phyloP scores from a whole-genome alignment of 2,797 vertebrate species.

The Chiloscyllium punctatum region DNA sequence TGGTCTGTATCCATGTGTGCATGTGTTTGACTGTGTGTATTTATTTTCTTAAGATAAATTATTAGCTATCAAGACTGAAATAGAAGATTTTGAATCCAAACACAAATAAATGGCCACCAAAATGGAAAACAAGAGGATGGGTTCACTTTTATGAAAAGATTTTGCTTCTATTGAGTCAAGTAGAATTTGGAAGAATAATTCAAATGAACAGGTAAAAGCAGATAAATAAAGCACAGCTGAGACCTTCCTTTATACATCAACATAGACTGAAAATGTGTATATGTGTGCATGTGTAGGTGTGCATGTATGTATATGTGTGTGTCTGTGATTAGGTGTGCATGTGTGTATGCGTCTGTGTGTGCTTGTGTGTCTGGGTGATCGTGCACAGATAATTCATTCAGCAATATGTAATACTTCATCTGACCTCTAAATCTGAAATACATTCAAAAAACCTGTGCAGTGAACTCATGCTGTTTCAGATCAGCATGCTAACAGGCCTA shows the following conservation, averaged over 20 bases:
- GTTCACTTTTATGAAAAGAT: not conserved
- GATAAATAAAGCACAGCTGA: not conserved
- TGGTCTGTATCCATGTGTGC: constrained; percentile 12
- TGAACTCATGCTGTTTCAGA: not conserved
- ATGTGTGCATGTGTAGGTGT: not conserved
- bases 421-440: not conserved
- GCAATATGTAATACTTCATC: not conserved
- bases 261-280: not conserved
- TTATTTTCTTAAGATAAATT: not conserved
- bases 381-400: not conserved
- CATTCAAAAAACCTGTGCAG: not conserved
- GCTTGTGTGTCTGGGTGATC: too few species aligned
- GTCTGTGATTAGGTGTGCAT: too few species aligned
- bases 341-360: too few species aligned
- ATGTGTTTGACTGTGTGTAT: not conserved
- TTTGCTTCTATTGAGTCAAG: not conserved
- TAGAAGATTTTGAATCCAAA: not conserved
- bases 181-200: not conserved
- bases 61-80: not conserved
- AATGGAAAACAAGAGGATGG: not conserved
- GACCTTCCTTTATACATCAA: not conserved
- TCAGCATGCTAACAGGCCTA: not conserved
- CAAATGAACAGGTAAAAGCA: not conserved
- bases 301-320: not conserved
- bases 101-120: not conserved